These are phyloP conservation scores for Oxystoma pomonae DNA, from an alignment of 2,888 invertebrate genomes.

Conservation along the genomic window DNA sequence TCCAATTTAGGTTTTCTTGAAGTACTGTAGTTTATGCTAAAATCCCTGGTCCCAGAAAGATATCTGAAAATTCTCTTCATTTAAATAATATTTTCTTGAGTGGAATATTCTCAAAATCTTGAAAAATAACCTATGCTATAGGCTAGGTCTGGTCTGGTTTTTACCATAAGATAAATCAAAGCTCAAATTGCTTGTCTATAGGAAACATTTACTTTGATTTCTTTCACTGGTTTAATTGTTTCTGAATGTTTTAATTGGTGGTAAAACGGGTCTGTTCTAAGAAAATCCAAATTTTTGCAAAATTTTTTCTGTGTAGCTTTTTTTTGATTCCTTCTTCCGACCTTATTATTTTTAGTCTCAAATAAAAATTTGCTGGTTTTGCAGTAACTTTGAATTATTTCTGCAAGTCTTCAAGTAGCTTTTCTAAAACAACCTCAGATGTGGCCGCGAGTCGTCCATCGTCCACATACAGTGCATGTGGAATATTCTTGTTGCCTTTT, in stretches of 20 bases:
- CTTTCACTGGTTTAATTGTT: background rate
- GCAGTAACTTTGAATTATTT: background rate
- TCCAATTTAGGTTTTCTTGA: background rate
- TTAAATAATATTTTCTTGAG: background rate
- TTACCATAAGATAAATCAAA: background rate
- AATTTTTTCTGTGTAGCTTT: too few species aligned
- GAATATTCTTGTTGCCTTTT: background rate
- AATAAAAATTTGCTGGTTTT: background rate
- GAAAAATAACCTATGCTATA: too few species aligned
- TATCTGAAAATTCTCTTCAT: background rate
- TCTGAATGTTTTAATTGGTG: background rate
- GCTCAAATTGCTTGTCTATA: background rate
- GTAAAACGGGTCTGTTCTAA: background rate
- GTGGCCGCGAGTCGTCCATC: background rate
- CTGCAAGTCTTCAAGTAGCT: background rate
- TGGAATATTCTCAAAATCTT: background rate
- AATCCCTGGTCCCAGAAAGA: background rate
- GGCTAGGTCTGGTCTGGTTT: too few species aligned
- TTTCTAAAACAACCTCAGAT: background rate
- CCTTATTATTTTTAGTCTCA: too few species aligned
- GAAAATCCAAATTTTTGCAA: background rate
- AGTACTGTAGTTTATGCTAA: background rate
- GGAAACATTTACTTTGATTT: background rate
- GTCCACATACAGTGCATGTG: background rate
- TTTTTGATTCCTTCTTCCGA: too few species aligned